A percentile compares a stretch with the other conserved stretches of the same genome.
Evolutionary conservation across 1,140 invertebrate species (phyloP).

Genomic region (Aethina tumida): DNA sequence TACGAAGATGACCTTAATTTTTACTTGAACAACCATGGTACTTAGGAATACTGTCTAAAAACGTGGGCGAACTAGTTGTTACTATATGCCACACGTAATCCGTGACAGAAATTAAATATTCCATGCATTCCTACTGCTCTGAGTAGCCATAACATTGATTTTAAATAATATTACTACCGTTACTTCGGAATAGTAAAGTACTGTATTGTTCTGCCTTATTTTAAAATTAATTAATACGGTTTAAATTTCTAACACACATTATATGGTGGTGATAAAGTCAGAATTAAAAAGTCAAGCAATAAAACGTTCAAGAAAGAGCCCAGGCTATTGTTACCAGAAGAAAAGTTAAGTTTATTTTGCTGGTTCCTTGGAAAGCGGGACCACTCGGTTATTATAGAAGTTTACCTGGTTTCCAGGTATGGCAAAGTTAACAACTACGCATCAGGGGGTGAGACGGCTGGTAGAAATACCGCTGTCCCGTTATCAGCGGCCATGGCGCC

Average conservation of each 20-base stretch:
- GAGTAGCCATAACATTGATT: conserved; percentile 8
- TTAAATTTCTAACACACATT: not conserved
- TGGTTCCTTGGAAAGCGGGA: too few relatives aligned
- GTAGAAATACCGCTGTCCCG: too few relatives aligned
- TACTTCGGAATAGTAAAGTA: not conserved
- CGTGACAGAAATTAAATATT: conserved; percentile 11
- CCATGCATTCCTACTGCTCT: conserved; percentile 2
- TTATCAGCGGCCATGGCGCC: too few relatives aligned
- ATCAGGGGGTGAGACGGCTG: too few relatives aligned
- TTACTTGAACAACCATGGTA: not conserved
- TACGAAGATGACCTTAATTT: not conserved
- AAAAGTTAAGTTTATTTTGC: too few relatives aligned
- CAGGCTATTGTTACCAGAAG: too few relatives aligned
- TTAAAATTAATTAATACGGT: not conserved
- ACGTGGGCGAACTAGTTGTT: conserved; percentile 12
- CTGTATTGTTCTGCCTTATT: not conserved
- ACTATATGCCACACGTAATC: conserved; percentile 9
- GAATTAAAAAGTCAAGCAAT: not conserved
- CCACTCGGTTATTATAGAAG: too few relatives aligned
- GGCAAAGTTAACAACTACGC: too few relatives aligned
- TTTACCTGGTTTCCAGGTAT: too few relatives aligned
- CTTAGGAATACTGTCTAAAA: too few relatives aligned
- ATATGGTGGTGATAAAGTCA: not conserved
- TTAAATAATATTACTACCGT: not conserved
- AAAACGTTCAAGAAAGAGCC: too few relatives aligned